Base-by-base conservation (phyloP, 2,888 invertebrate genomes). In the Sarcophaga variegata region DNA sequence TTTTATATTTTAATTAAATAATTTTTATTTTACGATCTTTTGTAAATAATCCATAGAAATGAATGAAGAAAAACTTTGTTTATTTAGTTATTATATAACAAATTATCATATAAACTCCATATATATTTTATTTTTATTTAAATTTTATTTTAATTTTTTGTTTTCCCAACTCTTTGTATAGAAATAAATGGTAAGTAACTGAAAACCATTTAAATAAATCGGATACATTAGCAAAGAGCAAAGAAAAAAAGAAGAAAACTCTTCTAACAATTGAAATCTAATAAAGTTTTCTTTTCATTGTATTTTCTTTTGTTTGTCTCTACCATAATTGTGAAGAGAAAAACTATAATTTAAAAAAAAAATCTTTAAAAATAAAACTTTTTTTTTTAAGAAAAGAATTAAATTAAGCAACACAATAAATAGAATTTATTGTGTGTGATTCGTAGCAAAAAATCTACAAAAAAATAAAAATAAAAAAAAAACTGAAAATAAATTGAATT, bases 71-170 rank as follows among this genome's bases (percentile, higher is more conserved):
- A 37, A 60, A 66, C 25, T 37, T 37, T 37, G 37, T 37, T 37
- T 45, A 14, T 81, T 60, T 47, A 22, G 11, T 6, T 54, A 71
- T 79, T 79, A 54, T 71, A 63, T 79, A 63, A 63, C 70, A 71
- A 79, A 71, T 66, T 66, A 60, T 71, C 62, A 49, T 27, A 4
- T 62, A 66, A 22, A 20, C 5, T 80, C 22, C 17, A 47, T 60
- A 69, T 2, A 37, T 37, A 10, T 37, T 37, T 37, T 37, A 37
- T 37, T 22, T 22, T 22, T 22, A 22, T 22, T 22, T 1, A 22
- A 1, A 1, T 22, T 22, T 22, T 22, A 1, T 22, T 22, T 37
- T 37, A 10, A 37, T 37, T 37, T 37, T 37, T 37, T 37, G 2
- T 37, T 37, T 37, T 37, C 37, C 8, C 8, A 37, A 37, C 37